Base-by-base conservation (phyloP, 2,113 vertebrate species). In the Orthonyx spaldingii region DNA sequence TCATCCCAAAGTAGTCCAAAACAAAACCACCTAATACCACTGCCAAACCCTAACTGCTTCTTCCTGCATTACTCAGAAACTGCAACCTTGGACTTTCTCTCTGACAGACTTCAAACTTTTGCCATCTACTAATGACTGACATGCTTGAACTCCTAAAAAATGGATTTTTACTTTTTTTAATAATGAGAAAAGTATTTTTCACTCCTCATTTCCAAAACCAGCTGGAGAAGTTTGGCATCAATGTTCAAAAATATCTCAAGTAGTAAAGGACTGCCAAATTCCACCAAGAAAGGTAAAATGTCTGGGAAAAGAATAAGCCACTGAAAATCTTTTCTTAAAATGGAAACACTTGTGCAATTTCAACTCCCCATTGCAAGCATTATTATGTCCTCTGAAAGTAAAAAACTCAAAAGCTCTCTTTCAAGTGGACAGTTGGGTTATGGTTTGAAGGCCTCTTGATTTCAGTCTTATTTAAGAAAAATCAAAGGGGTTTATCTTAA, bases 321-420 rank as follows among this genome's bases (percentile, higher is more conserved):
- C 82, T 60, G 85, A 94, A 91, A 88, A 80, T 84, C 66, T 90
- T 92, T 91, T 69, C 90, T 96, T 70, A 96, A 96, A 93, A 96
- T 88, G 85, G 85, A 93, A 96, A 93, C 59, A 92, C 39, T 96
- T 94, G 66, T 87, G 85, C 75, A 90, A 81, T 86, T 91, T 94
- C 32, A 75, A 27, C 52, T 92, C 53, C 74, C 23, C 13, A n/a
- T 49, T 93, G 87, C 75, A 90, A 84, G 60, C 35, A 81, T 46
- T 81, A 90, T 90, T 56, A 90, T 24, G n/a, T 28, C 49, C 41
- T 84, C 84, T 56, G 41, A 66, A 89, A 93, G 52, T 35, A 37
- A 78, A 91, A 78, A 96, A 69, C n/a, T 92, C 52, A 81, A 80
- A 95, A 88, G 17, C 18, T 78, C 47, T 61, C 72, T 93, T 95